These are phyloP conservation scores for Aricia agestis DNA, from an alignment of 1,140 invertebrate genomes.

Conservation along the genomic window DNA sequence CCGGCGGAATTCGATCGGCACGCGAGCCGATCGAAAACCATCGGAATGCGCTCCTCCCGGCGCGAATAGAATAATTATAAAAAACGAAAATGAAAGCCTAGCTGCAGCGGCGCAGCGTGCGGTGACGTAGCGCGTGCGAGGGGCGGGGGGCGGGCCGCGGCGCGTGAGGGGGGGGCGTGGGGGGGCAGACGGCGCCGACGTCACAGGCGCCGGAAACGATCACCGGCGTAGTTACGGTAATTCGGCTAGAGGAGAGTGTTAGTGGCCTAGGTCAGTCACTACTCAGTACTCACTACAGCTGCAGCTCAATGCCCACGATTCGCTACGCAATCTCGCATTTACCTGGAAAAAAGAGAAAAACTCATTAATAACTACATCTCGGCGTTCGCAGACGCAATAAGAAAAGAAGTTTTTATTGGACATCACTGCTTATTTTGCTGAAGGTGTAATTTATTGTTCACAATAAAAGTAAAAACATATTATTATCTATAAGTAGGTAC, in stretches of 20 bases:
- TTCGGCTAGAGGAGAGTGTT: slow-evolving; percentile 73
- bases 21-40: not conserved
- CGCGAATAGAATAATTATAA: slow-evolving; percentile 42
- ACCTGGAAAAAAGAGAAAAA: slow-evolving; percentile 52
- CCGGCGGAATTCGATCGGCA: slow-evolving; percentile 34
- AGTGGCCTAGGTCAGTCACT: slow-evolving; percentile 67
- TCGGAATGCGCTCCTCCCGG: slow-evolving; percentile 14
- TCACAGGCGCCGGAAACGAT: slow-evolving; percentile 73
- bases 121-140: slow-evolving; percentile 13
- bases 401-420: slow-evolving; percentile 29
- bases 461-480: not conserved
- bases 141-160: too few species aligned
- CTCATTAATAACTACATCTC: slow-evolving; percentile 41
- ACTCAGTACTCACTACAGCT: slow-evolving; percentile 18
- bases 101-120: slow-evolving; percentile 47
- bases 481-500: not conserved
- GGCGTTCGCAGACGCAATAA: slow-evolving; percentile 38
- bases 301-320: slow-evolving; percentile 2
- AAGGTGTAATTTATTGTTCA: not conserved
- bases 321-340: slow-evolving; percentile 36
- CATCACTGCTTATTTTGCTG: not conserved
- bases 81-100: slow-evolving; percentile 61
- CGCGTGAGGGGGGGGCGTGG: slow-evolving; percentile 17
- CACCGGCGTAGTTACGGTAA: slow-evolving; percentile 72
- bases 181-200: slow-evolving; percentile 55